Conservation (phyloP, 2,797 vertebrate genomes). For the Acipenser transmontanus region DNA sequence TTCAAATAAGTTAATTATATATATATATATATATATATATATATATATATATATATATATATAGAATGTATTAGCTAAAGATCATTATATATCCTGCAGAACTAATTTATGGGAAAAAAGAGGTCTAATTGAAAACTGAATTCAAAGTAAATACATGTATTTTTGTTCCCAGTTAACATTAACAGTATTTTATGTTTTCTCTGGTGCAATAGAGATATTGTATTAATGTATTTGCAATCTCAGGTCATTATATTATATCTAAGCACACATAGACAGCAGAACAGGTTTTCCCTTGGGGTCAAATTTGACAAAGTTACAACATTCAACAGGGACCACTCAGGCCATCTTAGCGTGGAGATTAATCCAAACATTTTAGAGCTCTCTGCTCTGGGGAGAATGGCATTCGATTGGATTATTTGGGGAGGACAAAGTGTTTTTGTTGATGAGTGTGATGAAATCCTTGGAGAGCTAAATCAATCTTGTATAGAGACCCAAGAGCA, state of each 20-base stretch:
- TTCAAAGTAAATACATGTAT: too few species aligned
- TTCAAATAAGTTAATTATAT: too few species aligned
- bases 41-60: too few species aligned
- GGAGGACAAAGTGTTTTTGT: conserved; percentile 78
- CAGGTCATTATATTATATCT: background rate
- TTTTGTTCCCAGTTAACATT: too few species aligned
- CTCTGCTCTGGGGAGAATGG: conserved; percentile 48
- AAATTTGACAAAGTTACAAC: conserved; percentile 26
- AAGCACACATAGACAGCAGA: conserved; percentile 35
- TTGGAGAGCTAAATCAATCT: conserved; percentile 77
- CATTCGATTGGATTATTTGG: conserved; percentile 76
- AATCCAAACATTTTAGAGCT: conserved; percentile 47
- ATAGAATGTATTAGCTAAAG: too few species aligned
- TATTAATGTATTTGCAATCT: too few species aligned
- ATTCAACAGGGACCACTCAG: conserved; percentile 28
- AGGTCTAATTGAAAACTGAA: too few species aligned
- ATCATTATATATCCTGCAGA: too few species aligned
- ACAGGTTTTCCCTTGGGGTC: conserved; percentile 28
- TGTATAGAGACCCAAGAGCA: conserved; percentile 63
- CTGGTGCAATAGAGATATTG: background rate
- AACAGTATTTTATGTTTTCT: conserved; percentile 35
- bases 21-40: too few species aligned
- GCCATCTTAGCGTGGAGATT: conserved; percentile 28
- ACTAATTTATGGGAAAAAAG: too few species aligned
- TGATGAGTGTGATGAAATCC: conserved; percentile 76